These are phyloP conservation scores for Drosophila pegasa DNA, from an alignment of 2,888 invertebrate species.

Conservation along the genomic window DNA sequence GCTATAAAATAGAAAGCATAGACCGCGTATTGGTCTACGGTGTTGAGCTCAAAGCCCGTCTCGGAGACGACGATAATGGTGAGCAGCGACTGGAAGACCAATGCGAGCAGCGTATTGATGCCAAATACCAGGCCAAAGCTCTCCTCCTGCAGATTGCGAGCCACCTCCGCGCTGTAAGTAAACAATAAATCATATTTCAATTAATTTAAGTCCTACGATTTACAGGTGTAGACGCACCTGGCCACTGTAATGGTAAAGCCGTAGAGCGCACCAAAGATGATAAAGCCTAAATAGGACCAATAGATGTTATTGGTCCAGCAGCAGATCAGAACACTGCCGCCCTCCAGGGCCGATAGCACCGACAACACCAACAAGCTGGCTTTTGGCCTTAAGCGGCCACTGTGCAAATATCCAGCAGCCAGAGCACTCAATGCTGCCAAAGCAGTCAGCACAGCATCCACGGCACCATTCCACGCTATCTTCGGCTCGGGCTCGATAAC, in stretches of 20 bases:
- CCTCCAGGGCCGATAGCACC: constrained; percentile 86
- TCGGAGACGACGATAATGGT: constrained; percentile 86
- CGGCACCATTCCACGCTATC: constrained; percentile 89
- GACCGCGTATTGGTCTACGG: constrained; percentile 81
- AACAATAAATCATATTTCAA: background rate
- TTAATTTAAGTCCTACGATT: background rate
- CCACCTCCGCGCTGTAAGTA: constrained; percentile 92
- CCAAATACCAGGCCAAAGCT: constrained; percentile 96
- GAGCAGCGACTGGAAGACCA: constrained; percentile 91
- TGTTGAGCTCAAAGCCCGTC: constrained; percentile 73
- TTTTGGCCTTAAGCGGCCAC: constrained; percentile 78
- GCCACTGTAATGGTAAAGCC: constrained; percentile 87
- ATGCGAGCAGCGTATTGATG: constrained; percentile 93
- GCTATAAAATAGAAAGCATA: constrained; percentile 83
- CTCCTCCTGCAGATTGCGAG: constrained; percentile 91
- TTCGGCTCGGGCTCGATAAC: constrained; percentile 84
- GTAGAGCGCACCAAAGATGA: constrained; percentile 91
- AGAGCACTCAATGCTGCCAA: constrained; percentile 88
- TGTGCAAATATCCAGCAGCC: constrained; percentile 85
- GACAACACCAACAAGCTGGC: constrained; percentile 85
- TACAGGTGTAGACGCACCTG: constrained; percentile 62
- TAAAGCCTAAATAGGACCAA: constrained; percentile 91
- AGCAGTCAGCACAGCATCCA: constrained; percentile 91
- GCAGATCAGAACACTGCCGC: constrained; percentile 86
- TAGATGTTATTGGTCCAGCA: constrained; percentile 87